Conservation (phyloP, 2,797 vertebrate species). For the Dallia pectoralis region DNA sequence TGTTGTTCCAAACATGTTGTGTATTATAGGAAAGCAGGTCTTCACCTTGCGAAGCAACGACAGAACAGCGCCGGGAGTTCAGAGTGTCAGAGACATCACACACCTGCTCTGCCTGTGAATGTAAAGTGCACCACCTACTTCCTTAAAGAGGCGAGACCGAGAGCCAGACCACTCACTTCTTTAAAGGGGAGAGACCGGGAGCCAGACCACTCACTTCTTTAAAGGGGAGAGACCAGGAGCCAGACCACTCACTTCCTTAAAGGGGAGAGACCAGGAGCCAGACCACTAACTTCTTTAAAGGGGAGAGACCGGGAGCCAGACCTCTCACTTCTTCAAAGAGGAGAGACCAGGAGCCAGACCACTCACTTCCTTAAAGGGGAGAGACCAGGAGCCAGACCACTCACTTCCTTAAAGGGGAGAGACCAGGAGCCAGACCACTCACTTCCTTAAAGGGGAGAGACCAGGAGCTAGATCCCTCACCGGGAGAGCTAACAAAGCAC, state of each 20-base stretch:
- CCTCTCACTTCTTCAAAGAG: too few species aligned
- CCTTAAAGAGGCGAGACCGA: conserved; percentile 38
- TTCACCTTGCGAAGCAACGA: background rate
- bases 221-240: conserved; percentile 25
- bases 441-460: conserved; percentile 44
- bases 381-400: too few species aligned
- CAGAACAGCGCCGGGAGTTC: conserved; percentile 9
- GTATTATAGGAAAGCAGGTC: background rate
- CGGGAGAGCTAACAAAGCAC: background rate
- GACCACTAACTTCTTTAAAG: conserved; percentile 50
- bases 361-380: conserved; percentile 50
- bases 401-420: conserved; percentile 44
- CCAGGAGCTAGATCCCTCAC: too few species aligned
- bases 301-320: conserved; percentile 13
- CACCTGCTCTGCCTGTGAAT: background rate
- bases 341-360: too few species aligned
- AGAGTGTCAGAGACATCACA: background rate
- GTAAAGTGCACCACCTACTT: conserved; percentile 35
- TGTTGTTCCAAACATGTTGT: background rate
- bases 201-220: conserved; percentile 48
- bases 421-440: conserved; percentile 35
- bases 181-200: too few species aligned
- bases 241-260: too few species aligned
- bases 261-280: too few species aligned
- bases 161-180: too few species aligned